Base-by-base conservation (phyloP, 2,113 vertebrate species). In the Martes martes region DNA sequence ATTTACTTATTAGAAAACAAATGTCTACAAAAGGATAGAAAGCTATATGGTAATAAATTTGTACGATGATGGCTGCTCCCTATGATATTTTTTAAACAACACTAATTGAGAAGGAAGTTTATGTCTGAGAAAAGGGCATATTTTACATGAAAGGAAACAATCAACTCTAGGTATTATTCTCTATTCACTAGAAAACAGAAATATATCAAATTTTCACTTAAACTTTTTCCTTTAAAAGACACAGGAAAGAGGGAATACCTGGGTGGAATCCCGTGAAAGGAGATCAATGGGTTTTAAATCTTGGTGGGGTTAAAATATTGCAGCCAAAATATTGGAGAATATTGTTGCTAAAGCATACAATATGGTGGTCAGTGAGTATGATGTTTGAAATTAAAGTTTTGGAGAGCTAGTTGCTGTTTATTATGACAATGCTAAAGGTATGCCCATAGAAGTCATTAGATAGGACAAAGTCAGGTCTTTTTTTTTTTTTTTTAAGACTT, bases 51-150 rank as follows among this genome's bases (percentile, higher is more conserved):
- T 52, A 79, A 47, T 76, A 79, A 18, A 61, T 92, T 92, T 89
- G 50, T 92, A n/a, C 2, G 45, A 33, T 83, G 42, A 36, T 69
- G 24, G 14, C 31, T 93, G 19, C 50, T 88, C 61, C 42, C 10
- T 91, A 52, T 61, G 92, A 91, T 6, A 76, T 10, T 65, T 92
- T 83, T 96, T 42, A 93, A 93, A 92, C 67, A 95, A 39, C 50
- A 67, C 16, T 76, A 69, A 95, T 91, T 95, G 55, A 90, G 47
- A 96, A 73, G 61, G 36, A 96, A 89, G 67, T 67, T 91, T 92
- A 65, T 36, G 63, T 50, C 61, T 85, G 78, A 65, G 78, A 57
- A 84, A 94, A 94, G 55, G 85, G 31, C 80, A 86, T 89, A 14
- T 84, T 95, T 71, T 71, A 26, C 19, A 19, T 59, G 36, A 78